phyloP scores from a whole-genome alignment of 2,888 invertebrate genomes.

The Macrosoma leucophasiata region DNA sequence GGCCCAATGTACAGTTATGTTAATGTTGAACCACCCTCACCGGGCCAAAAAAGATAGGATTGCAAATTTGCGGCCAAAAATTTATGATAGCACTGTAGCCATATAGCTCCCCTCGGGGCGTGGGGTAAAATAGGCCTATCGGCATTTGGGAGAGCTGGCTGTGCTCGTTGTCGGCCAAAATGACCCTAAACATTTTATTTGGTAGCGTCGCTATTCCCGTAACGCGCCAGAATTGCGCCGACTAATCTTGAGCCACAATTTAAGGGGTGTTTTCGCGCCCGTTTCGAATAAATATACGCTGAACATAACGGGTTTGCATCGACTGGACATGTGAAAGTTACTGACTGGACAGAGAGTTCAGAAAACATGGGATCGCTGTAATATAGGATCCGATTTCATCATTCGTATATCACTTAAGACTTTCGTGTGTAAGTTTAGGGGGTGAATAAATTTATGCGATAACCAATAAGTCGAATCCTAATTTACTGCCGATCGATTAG shows the following conservation, averaged over 20 bases:
- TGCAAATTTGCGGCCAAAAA: constrained; percentile 74
- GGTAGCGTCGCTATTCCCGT: constrained; percentile 63
- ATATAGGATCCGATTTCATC: too few relatives aligned
- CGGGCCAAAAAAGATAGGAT: constrained; percentile 68
- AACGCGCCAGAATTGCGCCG: constrained; percentile 57
- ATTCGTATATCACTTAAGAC: constrained; percentile 4
- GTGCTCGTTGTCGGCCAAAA: constrained; percentile 65
- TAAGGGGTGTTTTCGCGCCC: constrained; percentile 60
- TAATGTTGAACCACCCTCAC: constrained; percentile 63
- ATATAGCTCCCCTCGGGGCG: constrained; percentile 56
- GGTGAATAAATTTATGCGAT: constrained; percentile 38
- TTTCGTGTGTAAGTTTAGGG: constrained; percentile 13
- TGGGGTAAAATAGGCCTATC: constrained; percentile 66
- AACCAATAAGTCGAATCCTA: constrained; percentile 42
- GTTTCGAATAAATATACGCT: constrained; percentile 55
- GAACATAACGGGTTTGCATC: constrained; percentile 48
- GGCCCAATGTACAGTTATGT: constrained; percentile 68
- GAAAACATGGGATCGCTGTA: too few relatives aligned
- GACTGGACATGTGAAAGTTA: constrained; percentile 31
- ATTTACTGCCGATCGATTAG: constrained; percentile 63
- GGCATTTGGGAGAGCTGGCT: constrained; percentile 66
- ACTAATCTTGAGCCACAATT: constrained; percentile 69
- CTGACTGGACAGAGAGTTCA: too few relatives aligned
- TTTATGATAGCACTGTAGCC: constrained; percentile 61
- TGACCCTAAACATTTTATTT: constrained; percentile 75